Percentiles rank a stretch among this genome's conserved stretches.
These are phyloP conservation scores for Tenualosa thibaudeaui DNA, from an alignment of 2,797 vertebrate species.

Conservation along the genomic window DNA sequence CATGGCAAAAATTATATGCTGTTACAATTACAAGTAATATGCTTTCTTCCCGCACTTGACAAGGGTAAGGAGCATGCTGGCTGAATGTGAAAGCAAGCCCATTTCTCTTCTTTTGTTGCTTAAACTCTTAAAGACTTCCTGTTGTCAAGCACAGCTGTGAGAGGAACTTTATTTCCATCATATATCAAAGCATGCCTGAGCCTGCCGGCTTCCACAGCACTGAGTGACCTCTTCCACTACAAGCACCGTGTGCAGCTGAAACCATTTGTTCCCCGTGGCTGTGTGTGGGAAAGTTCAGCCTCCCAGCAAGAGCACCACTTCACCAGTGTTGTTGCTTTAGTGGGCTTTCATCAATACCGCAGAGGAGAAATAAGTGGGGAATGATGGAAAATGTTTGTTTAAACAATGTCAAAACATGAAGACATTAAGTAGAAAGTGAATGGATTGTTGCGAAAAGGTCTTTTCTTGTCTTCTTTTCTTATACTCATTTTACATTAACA, in stretches of 20 bases:
- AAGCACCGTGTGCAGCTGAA: constrained; percentile 59
- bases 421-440: not conserved
- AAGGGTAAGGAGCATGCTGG: constrained; percentile 65
- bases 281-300: constrained; percentile 73
- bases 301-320: constrained; percentile 59
- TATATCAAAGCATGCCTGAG: constrained; percentile 54
- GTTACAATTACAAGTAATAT: constrained; percentile 67
- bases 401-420: not conserved
- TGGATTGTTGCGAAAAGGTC: not conserved
- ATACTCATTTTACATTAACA: not conserved
- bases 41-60: constrained; percentile 55
- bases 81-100: constrained; percentile 70
- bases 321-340: constrained; percentile 38
- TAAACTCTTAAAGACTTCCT: constrained; percentile 65
- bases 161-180: constrained; percentile 64
- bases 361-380: not conserved
- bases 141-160: constrained; percentile 68
- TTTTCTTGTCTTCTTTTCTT: not conserved
- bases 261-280: constrained; percentile 59
- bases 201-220: constrained; percentile 55
- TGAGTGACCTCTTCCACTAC: constrained; percentile 50
- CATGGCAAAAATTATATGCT: constrained; percentile 24
- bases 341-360: not conserved
- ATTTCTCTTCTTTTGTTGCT: constrained; percentile 71
- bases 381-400: not conserved